phyloP scores from a whole-genome alignment of 2,797 vertebrate species.

The Chelon auratus region DNA sequence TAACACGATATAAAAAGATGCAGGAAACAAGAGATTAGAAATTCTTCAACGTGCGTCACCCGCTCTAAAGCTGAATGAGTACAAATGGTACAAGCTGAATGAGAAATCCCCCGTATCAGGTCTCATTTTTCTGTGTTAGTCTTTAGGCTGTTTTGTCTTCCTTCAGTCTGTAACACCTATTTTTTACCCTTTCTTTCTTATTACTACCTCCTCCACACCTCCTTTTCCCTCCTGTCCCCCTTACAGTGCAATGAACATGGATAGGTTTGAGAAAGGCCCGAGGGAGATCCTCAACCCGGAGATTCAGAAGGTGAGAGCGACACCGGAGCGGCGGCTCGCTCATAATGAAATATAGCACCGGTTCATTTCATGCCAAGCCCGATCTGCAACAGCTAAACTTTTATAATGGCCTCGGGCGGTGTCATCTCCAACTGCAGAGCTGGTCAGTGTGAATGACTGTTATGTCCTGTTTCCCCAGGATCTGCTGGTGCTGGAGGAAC shows the following conservation, averaged over 20 bases:
- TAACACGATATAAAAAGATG: constrained; percentile 38
- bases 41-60: constrained; percentile 40
- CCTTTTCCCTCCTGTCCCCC: constrained; percentile 46
- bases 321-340: constrained; percentile 8
- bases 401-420: constrained; percentile 40
- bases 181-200: constrained; percentile 41
- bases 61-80: constrained; percentile 38
- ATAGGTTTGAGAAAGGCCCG: constrained; percentile 97
- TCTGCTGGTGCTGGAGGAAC: constrained; percentile 97
- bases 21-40: constrained; percentile 40
- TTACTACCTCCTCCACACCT: constrained; percentile 29
- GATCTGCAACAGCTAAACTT: constrained; percentile 36
- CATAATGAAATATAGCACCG: constrained; percentile 39
- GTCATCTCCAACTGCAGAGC: constrained; percentile 19
- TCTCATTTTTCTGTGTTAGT: constrained; percentile 40
- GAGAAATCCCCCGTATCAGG: constrained; percentile 54
- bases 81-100: constrained; percentile 34
- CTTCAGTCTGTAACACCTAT: constrained; percentile 38
- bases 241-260: constrained; percentile 97
- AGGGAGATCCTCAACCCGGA: constrained; percentile 97
- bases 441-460: constrained; percentile 40
- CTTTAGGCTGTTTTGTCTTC: constrained; percentile 46
- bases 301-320: constrained; percentile 94
- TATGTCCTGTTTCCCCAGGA: constrained; percentile 86
- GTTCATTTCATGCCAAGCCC: constrained; percentile 30